Evolutionary conservation across 2,888 invertebrate species (phyloP).

Genomic region (Drosophila sordidula): DNA sequence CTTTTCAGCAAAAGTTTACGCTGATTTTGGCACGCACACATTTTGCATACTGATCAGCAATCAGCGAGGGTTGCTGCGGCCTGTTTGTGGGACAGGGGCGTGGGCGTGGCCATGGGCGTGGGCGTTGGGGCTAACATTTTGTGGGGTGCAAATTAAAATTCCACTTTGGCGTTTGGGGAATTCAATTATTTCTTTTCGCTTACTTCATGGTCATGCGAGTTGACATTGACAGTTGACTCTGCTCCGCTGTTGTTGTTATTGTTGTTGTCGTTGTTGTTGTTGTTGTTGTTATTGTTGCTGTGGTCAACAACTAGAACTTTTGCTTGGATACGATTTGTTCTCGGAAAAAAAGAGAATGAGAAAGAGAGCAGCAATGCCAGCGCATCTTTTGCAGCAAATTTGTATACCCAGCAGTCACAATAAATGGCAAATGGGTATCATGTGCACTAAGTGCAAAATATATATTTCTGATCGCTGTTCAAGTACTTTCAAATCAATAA

Average conservation of each 20-base stretch:
- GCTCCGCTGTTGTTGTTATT: slow-evolving; percentile 11
- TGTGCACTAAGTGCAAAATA: background rate
- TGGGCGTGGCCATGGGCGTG: background rate
- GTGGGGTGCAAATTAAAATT: slow-evolving; percentile 81
- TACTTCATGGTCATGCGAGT: slow-evolving; percentile 61
- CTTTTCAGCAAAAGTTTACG: slow-evolving; percentile 49
- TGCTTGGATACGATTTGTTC: slow-evolving; percentile 17
- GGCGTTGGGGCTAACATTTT: slow-evolving; percentile 29
- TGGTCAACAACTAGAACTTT: slow-evolving; percentile 63
- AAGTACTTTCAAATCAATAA: background rate
- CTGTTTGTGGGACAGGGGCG: background rate
- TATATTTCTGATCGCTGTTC: too few species aligned
- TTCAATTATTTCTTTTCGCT: slow-evolving; percentile 78
- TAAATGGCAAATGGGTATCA: background rate
- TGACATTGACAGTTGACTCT: slow-evolving; percentile 65
- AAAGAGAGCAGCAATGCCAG: slow-evolving; percentile 26
- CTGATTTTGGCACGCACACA: slow-evolving; percentile 81
- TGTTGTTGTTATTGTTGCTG: slow-evolving; percentile 32
- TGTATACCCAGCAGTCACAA: slow-evolving; percentile 11
- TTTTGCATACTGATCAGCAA: slow-evolving; percentile 83
- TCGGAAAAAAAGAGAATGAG: background rate
- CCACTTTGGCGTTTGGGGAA: slow-evolving; percentile 82
- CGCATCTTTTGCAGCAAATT: slow-evolving; percentile 13
- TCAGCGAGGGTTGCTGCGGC: slow-evolving; percentile 57
- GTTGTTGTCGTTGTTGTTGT: slow-evolving; percentile 12